phyloP scores from a whole-genome alignment of 2,888 invertebrate species.

The Cerastis leucographa region DNA sequence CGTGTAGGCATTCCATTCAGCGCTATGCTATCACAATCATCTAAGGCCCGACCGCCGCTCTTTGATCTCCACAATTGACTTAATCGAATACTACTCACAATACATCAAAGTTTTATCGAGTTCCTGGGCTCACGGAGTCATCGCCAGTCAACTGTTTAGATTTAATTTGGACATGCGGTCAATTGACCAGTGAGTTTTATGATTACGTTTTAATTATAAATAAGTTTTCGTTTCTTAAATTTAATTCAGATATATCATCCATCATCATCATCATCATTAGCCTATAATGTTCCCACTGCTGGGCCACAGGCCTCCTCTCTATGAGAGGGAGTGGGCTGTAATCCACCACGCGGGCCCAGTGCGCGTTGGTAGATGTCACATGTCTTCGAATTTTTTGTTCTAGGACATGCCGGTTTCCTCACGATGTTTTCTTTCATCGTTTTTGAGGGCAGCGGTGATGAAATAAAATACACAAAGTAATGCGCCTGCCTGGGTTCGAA shows the following conservation, averaged over 20 bases:
- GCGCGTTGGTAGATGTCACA: no score
- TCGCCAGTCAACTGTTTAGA: slow-evolving; percentile 64
- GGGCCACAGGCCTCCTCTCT: no score
- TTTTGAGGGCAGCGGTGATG: no score
- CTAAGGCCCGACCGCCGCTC: slow-evolving; percentile 66
- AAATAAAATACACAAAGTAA: no score
- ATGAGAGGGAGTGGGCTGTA: no score
- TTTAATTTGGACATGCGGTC: slow-evolving; percentile 60
- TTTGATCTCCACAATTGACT: slow-evolving; percentile 82
- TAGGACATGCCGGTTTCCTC: no score
- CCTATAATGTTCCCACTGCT: no score
- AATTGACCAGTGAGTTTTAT: slow-evolving; percentile 37
- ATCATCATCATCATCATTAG: no score
- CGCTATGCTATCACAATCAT: slow-evolving; percentile 67
- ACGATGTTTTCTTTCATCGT: no score
- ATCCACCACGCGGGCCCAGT: no score
- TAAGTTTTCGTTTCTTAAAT: slow-evolving; percentile 14
- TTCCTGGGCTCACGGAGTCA: slow-evolving; percentile 68
- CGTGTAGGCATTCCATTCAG: slow-evolving; percentile 76
- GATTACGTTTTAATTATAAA: slow-evolving; percentile 34
- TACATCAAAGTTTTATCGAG: slow-evolving; percentile 78
- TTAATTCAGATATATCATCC: slow-evolving; percentile 4
- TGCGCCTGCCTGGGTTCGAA: no score
- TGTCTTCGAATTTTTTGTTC: no score
- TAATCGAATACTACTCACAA: slow-evolving; percentile 82